Evolutionary conservation across 2,797 vertebrate genomes (phyloP).

Genomic region (Cynopterus sphinx): DNA sequence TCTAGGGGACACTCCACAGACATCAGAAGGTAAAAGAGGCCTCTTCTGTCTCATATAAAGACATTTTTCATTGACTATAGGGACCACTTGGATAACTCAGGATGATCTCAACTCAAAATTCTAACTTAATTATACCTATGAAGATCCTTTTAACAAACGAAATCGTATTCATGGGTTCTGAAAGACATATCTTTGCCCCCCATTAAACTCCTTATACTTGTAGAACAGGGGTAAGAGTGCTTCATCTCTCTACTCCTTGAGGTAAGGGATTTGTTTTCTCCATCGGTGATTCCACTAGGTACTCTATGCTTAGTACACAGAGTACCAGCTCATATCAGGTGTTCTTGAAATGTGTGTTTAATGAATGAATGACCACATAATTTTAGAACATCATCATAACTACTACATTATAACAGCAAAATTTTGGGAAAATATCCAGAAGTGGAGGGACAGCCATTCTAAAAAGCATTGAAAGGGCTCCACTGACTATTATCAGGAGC

Average conservation of each 20-base stretch:
- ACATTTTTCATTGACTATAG: not conserved
- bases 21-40: too few relatives aligned
- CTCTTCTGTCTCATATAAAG: not conserved
- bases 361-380: not conserved
- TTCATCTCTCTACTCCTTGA: not conserved
- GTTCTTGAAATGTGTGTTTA: not conserved
- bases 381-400: not conserved
- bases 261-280: not conserved
- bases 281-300: not conserved
- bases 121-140: not conserved
- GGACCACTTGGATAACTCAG: not conserved
- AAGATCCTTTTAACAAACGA: not conserved
- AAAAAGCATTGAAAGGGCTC: not conserved
- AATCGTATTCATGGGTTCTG: not conserved
- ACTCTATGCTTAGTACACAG: not conserved
- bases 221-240: rapidly evolving
- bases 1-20: not conserved
- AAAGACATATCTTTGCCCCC: not conserved
- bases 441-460: not conserved
- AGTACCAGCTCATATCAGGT: not conserved
- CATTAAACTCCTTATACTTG: not conserved
- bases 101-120: not conserved
- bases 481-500: not conserved
- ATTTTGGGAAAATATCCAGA: not conserved
- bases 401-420: not conserved